These are phyloP conservation scores for Pachycephus smyrnensis DNA, from an alignment of 2,888 invertebrate genomes.

Conservation along the genomic window DNA sequence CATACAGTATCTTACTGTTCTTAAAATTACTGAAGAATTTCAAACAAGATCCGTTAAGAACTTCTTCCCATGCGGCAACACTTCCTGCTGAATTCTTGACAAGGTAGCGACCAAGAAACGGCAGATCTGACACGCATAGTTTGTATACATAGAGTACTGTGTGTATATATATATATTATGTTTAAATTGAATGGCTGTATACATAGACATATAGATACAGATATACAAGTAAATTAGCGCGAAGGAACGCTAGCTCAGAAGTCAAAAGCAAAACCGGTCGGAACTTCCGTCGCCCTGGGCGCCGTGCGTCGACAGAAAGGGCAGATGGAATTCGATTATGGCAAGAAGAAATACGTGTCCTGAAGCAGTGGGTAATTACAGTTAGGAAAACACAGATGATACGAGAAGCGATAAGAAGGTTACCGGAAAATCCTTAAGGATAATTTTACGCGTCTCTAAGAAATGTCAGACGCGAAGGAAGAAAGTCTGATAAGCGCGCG, in stretches of 20 bases:
- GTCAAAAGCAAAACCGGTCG: constrained; percentile 13
- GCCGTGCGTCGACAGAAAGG: constrained; percentile 23
- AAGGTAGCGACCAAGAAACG: constrained; percentile 39
- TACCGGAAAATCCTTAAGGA: not conserved
- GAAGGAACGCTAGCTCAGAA: not conserved
- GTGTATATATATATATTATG: not conserved
- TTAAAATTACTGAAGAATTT: not conserved
- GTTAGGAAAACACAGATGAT: not conserved
- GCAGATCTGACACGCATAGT: constrained; percentile 1
- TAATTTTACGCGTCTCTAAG: not conserved
- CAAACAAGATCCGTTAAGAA: not conserved
- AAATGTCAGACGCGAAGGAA: too few species aligned
- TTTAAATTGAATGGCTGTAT: not conserved
- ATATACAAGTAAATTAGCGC: not conserved
- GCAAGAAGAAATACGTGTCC: constrained; percentile 28
- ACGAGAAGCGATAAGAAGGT: not conserved
- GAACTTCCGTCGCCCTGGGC: constrained; percentile 40
- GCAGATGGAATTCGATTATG: constrained; percentile 43
- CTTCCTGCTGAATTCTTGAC: constrained; percentile 42
- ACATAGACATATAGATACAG: not conserved
- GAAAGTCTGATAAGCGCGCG: too few species aligned
- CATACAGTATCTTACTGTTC: not conserved
- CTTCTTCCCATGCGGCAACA: not conserved
- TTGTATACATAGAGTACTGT: not conserved
- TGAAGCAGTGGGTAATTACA: not conserved